Percentiles rank a stretch among this genome's conserved stretches.
phyloP scores from a whole-genome alignment of 2,888 invertebrate genomes.

The Trachelus troglodyta region DNA sequence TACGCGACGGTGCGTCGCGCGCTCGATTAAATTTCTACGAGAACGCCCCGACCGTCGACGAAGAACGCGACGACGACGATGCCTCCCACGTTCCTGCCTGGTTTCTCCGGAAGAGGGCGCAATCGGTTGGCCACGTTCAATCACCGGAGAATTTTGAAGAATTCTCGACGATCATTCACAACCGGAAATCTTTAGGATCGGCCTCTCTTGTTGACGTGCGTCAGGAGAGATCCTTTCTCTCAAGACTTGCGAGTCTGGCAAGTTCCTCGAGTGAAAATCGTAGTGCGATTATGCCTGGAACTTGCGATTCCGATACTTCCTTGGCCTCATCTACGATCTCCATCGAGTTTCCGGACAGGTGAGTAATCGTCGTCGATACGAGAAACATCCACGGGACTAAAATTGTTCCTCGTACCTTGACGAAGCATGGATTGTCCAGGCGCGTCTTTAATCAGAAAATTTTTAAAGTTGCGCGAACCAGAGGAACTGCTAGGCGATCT shows the following conservation, averaged over 20 bases:
- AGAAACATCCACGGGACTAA: not conserved
- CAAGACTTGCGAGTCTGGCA: not conserved
- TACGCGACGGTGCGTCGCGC: conserved; percentile 73
- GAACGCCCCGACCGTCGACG: conserved; percentile 62
- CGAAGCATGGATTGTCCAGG: not conserved
- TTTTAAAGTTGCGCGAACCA: not conserved
- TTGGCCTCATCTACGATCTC: conserved; percentile 1
- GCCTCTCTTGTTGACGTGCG: conserved; percentile 33
- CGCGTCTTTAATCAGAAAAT: not conserved
- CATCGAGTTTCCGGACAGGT: not conserved
- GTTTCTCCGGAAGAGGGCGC: conserved; percentile 55
- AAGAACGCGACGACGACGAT: conserved; percentile 68
- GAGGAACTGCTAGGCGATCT: not conserved
- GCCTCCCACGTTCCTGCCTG: conserved; percentile 30
- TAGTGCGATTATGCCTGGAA: not conserved
- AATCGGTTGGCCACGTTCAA: conserved; percentile 57
- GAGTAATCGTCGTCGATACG: not conserved
- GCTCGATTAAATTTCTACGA: conserved; percentile 75
- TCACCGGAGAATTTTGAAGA: conserved; percentile 39
- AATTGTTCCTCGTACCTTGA: not conserved
- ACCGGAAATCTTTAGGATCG: conserved; percentile 44
- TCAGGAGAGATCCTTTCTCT: conserved; percentile 21
- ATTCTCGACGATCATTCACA: conserved; percentile 27
- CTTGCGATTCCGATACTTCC: not conserved
- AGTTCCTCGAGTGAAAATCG: not conserved